Evolutionary conservation across 2,888 invertebrate genomes (phyloP), one percentile per base, ranked within the genome.

Genomic region (Chirona hameri): DNA sequence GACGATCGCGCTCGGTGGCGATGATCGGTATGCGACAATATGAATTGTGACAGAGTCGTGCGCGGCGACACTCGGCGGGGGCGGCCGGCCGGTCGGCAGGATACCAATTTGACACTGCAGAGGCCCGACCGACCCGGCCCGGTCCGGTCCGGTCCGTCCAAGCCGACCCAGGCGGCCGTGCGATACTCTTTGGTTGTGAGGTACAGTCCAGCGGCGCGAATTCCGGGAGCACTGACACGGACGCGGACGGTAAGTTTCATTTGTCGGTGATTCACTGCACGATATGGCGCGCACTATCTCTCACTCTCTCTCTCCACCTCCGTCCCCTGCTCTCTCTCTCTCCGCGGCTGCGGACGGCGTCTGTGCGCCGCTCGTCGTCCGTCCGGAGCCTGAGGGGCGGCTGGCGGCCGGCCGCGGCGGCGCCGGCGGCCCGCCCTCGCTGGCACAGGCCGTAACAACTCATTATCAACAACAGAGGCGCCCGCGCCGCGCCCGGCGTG

Each of bases 101-200:
- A 39, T 39, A 39, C 39, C 39, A 39, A 39, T 39, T 39, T 39
- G 39, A 5, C 39, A 39, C 39, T 39, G 52, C 15, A 15, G 52
- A 52, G 15, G 52, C 15, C 52, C 52, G 52, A 18, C 52, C 52
- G 52, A 18, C 52, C 15, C 52, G 52, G 15, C 1, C 52, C 52
- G 39, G 52, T 18, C 52, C 52, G 52, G 52, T 18, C 12, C 52
- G 15, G 52, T 39, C 52, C 18, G 52, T 12, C 52, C 52, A 12
- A 12, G 52, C 52, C 52, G 52, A 18, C 52, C 27, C n/a, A 27
- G 10, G 7, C 27, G 65, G 27, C 65, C n/a, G 24, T 31, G 72
- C 4, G 39, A 76, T 39, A 9, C 46, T 76, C 76, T 76, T 76
- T 76, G 76, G 76, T 76, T 76, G 76, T 46, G 76, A 76, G 76